phyloP scores from a whole-genome alignment of 2,888 invertebrate species.

The Exephanes ischioxanthus region DNA sequence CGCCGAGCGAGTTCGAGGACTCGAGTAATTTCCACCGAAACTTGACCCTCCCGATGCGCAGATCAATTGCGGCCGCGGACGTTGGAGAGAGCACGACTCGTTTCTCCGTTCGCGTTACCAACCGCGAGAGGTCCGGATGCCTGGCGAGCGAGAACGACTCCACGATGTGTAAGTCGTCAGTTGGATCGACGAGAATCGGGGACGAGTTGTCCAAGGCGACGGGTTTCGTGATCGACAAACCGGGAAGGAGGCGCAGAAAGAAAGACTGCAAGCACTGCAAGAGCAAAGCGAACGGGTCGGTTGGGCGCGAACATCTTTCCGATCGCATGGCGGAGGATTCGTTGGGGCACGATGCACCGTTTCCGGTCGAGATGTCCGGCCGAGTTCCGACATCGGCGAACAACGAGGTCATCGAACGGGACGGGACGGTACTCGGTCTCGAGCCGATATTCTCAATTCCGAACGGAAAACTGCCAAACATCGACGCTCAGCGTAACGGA shows the following conservation, averaged over 20 bases:
- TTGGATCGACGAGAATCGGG: conserved; percentile 12
- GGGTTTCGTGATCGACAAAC: conserved; percentile 35
- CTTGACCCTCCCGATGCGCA: conserved; percentile 78
- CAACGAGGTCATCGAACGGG: conserved; percentile 22
- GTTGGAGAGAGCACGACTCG: conserved; percentile 63
- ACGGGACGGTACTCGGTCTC: conserved; percentile 45
- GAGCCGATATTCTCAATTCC: conserved; percentile 71
- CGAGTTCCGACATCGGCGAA: conserved; percentile 11
- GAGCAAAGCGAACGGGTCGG: conserved; percentile 40
- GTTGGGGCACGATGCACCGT: background rate
- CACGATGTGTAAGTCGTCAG: background rate
- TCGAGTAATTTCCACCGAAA: conserved; percentile 74
- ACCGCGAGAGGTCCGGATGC: conserved; percentile 70
- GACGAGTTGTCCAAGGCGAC: conserved; percentile 2
- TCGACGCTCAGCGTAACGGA: conserved; percentile 23
- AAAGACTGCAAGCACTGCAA: conserved; percentile 83
- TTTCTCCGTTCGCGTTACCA: conserved; percentile 78
- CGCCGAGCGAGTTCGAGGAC: background rate
- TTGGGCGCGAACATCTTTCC: background rate
- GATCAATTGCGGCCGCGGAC: conserved; percentile 59
- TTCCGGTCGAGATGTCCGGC: conserved; percentile 1
- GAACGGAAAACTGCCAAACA: conserved; percentile 66
- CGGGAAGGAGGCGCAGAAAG: conserved; percentile 76
- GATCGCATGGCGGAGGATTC: conserved; percentile 1
- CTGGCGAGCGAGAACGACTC: conserved; percentile 17